These are phyloP conservation scores for Parnassius apollo DNA, from an alignment of 2,888 invertebrate genomes.

Conservation along the genomic window DNA sequence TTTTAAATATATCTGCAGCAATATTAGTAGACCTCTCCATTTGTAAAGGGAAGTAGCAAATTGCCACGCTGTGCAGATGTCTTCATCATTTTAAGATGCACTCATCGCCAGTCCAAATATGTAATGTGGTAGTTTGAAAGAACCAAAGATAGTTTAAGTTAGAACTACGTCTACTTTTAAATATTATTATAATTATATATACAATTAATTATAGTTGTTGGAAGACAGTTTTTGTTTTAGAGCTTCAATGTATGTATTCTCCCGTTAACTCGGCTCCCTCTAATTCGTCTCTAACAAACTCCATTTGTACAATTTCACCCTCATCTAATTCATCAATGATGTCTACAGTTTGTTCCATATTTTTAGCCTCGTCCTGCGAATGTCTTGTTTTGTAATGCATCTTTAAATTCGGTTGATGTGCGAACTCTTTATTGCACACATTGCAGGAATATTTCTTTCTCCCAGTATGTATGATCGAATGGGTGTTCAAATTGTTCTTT, in stretches of 20 bases:
- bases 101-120: too few relatives aligned
- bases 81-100: too few relatives aligned
- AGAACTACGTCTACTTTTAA: too few relatives aligned
- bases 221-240: too few relatives aligned
- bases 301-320: constrained; percentile 51
- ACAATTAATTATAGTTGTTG: too few relatives aligned
- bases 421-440: constrained; percentile 78
- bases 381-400: constrained; percentile 57
- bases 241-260: constrained; percentile 21
- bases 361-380: constrained; percentile 33
- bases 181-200: too few relatives aligned
- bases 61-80: too few relatives aligned
- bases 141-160: too few relatives aligned
- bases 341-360: constrained; percentile 29
- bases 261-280: constrained; percentile 43
- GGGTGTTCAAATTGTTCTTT: constrained; percentile 81
- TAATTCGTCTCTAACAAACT: constrained; percentile 53
- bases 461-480: constrained; percentile 79
- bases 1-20: too few relatives aligned
- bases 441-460: constrained; percentile 74
- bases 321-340: constrained; percentile 44
- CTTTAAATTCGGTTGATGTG: constrained; percentile 60
- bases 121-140: too few relatives aligned
- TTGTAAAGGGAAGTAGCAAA: too few relatives aligned
- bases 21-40: too few relatives aligned